Evolutionary conservation across 2,113 vertebrate genomes (phyloP).

Genomic region (Campylorhamphus procurvoides): DNA sequence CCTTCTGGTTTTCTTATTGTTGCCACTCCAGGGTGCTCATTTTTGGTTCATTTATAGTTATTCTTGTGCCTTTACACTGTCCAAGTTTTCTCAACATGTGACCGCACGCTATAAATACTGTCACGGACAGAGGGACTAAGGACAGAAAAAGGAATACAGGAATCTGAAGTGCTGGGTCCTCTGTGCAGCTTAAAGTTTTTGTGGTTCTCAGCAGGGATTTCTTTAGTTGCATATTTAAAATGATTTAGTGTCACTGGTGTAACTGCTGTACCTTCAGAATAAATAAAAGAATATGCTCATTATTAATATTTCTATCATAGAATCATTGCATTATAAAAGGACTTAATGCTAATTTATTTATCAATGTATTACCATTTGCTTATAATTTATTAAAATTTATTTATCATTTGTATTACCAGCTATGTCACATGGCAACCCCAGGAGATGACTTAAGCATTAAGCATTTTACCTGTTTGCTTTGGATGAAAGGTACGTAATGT

Average conservation of each 20-base stretch:
- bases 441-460: background rate
- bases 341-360: background rate
- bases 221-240: background rate
- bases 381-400: background rate
- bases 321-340: background rate
- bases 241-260: background rate
- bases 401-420: background rate
- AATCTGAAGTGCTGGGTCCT: background rate
- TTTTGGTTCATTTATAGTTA: conserved; percentile 39
- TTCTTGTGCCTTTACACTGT: background rate
- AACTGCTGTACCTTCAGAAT: background rate
- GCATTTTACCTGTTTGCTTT: background rate
- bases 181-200: background rate
- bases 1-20: conserved; percentile 39
- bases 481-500: background rate
- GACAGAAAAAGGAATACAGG: background rate
- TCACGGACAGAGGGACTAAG: background rate
- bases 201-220: background rate
- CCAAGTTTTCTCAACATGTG: conserved; percentile 22
- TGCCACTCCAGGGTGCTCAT: background rate
- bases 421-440: background rate
- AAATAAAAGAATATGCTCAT: background rate
- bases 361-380: background rate
- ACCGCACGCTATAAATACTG: background rate
- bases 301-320: background rate